A percentile compares a stretch with the other conserved stretches of the same genome.
Conservation (phyloP, 2,113 vertebrate genomes). For the Sorex araneus region DNA sequence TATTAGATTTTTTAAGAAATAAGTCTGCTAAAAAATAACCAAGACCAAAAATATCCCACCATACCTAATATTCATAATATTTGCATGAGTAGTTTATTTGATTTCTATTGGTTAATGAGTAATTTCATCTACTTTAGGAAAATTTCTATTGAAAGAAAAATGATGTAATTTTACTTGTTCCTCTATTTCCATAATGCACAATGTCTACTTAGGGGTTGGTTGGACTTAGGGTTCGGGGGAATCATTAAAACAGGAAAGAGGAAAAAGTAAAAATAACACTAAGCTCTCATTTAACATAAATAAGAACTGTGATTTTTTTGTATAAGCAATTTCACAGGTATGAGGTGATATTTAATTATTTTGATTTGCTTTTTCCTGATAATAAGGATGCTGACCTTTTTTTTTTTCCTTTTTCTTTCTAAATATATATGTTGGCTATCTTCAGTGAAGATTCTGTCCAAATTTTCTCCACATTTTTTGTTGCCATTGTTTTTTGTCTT, state of each 20-base stretch:
- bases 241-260: neutral
- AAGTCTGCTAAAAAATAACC: no score
- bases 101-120: neutral
- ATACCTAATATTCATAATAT: no score
- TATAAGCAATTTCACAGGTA: neutral
- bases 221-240: neutral
- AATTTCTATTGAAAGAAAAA: neutral
- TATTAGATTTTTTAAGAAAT: no score
- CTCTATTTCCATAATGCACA: neutral
- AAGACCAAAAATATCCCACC: neutral
- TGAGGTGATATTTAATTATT: no score
- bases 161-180: neutral
- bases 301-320: neutral
- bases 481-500: no score
- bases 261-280: neutral
- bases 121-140: neutral
- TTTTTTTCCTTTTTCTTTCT: no score
- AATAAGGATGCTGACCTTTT: no score
- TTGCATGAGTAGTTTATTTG: no score
- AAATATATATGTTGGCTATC: no score
- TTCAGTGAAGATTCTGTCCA: no score
- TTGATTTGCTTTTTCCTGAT: no score
- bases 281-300: neutral
- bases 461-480: no score
- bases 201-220: accelerated